Conservation (phyloP, 2,888 invertebrate genomes). For the Nematopogon swammerdamellus region DNA sequence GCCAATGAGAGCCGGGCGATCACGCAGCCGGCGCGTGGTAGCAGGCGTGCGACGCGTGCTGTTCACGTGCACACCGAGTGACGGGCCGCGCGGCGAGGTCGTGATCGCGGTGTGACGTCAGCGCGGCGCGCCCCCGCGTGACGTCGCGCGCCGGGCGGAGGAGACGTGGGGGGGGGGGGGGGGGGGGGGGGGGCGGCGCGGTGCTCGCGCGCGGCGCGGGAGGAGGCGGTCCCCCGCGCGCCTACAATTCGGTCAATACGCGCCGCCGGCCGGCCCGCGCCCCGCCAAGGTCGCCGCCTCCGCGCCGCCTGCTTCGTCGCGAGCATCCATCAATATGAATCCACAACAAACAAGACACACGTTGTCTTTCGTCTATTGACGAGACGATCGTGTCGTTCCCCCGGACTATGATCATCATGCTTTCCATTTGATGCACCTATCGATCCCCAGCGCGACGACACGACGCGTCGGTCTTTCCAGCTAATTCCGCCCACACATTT, state of each 20-base stretch:
- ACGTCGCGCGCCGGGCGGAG: conserved; percentile 58
- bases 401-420: too few relatives aligned
- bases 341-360: too few relatives aligned
- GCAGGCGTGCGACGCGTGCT: conserved; percentile 51
- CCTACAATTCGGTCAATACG: conserved; percentile 3
- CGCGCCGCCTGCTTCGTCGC: background rate
- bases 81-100: conserved; percentile 26
- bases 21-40: conserved; percentile 78
- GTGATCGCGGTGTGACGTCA: conserved; percentile 56
- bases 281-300: background rate
- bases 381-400: too few relatives aligned
- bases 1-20: conserved; percentile 60
- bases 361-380: too few relatives aligned
- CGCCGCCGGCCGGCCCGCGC: conserved; percentile 1
- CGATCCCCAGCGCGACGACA: too few relatives aligned
- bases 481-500: too few relatives aligned
- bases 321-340: background rate
- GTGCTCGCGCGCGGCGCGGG: too few relatives aligned
- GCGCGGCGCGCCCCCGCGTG: conserved; percentile 35
- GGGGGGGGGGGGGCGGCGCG: conserved; percentile 1
- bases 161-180: conserved; percentile 20
- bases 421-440: too few relatives aligned
- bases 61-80: conserved; percentile 85
- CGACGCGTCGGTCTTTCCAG: too few relatives aligned
- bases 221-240: background rate